Percentiles rank a stretch among this genome's conserved stretches.
Evolutionary conservation across 2,113 vertebrate genomes (phyloP).

Genomic region (Dasyurus viverrinus): DNA sequence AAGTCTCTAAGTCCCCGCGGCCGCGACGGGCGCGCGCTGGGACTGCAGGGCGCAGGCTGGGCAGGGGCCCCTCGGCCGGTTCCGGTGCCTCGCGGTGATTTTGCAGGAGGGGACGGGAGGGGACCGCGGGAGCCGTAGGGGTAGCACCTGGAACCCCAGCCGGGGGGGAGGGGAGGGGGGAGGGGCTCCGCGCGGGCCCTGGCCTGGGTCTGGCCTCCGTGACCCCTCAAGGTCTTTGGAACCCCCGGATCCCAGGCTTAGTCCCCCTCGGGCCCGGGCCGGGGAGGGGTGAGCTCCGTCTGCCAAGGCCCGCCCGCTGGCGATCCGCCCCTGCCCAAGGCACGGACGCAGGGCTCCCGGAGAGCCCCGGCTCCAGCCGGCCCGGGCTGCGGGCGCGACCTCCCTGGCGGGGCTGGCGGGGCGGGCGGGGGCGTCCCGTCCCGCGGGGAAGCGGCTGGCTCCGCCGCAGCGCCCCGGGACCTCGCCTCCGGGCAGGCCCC

Average conservation of each 20-base stretch:
- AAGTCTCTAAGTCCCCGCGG: neutral
- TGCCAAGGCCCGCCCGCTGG: no score
- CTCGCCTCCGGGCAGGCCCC: no score
- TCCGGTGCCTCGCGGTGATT: neutral
- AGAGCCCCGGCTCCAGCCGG: neutral
- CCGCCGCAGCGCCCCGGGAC: no score
- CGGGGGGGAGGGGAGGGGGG: neutral
- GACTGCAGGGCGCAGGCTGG: neutral
- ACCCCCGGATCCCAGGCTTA: neutral
- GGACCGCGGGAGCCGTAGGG: no score
- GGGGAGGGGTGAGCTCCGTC: slow-evolving; percentile 48
- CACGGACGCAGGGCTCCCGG: no score
- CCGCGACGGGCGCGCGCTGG: no score
- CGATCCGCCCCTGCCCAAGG: no score
- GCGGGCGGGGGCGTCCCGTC: no score
- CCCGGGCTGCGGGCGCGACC: slow-evolving; percentile 25
- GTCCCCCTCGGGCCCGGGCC: neutral
- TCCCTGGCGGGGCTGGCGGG: neutral
- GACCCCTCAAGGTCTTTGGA: slow-evolving; percentile 53
- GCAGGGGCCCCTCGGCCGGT: neutral
- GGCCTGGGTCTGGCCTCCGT: slow-evolving; percentile 5
- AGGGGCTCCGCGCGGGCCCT: neutral
- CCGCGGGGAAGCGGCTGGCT: no score
- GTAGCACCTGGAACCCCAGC: neutral
- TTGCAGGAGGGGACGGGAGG: no score